Evolutionary conservation across 2,797 vertebrate genomes (phyloP), one percentile per base, ranked within the genome.

Genomic region (Monodelphis domestica): DNA sequence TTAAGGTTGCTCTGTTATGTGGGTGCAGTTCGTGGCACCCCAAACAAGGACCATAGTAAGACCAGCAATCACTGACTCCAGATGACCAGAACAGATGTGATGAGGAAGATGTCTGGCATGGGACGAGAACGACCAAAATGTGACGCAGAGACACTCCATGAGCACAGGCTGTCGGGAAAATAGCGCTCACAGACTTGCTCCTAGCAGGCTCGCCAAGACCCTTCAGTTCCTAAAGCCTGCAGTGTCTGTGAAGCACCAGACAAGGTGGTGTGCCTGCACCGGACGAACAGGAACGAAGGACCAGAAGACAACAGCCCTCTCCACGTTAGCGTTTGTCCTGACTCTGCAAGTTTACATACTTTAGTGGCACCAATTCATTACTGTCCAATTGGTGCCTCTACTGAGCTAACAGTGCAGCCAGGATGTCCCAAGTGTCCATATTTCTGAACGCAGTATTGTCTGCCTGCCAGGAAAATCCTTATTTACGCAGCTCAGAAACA

Each of bases 401-500:
- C 54, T 63, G 56, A 90, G 15, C 56, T 52, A 78, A 95, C 93
- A 95, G 94, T 12, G 87, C 88, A 78, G n/a, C 78, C 90, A 88
- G 91, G 70, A 87, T 28, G 51, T 50, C 26, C 50, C 84, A 50
- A 45, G 45, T 50, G 38, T 17, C 24, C 84, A 50, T 84, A 50
- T 88, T n/a, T 90, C 54, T 94, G 90, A 94, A 88, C 91, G 90
- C 28, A 38, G 59, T 54, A 91, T 87, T 94, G 59, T 90, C 53
- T 51, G 45, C 54, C 17, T 90, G 93, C 30, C 92, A 96, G 87
- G 90, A 96, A 96, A 94, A 95, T 84, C 87, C 12, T 28, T 17
- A 50, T 26, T 51, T 38, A 84, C 6, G 93, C 33, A 90, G 3
- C 52, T 89, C 26, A 89, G 87, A 94, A 91, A 55, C 30, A 90